Conservation (phyloP, 2,888 invertebrate species). For the Fragum whitleyi region DNA sequence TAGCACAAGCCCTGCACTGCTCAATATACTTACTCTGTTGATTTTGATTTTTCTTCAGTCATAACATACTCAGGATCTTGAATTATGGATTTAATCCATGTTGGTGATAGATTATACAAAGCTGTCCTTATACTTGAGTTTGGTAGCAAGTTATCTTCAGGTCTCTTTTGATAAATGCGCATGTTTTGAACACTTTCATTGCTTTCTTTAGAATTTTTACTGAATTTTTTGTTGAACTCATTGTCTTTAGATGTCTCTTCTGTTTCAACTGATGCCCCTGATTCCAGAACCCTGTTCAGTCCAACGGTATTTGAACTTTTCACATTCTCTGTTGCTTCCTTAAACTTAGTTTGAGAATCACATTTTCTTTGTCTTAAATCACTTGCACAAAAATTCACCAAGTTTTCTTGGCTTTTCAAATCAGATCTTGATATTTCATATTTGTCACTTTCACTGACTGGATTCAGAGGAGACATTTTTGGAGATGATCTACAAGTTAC, state of each 20-base stretch:
- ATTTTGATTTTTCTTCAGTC: conserved; percentile 40
- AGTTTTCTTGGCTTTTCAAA: neutral
- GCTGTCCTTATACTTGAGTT: conserved; percentile 42
- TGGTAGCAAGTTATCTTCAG: conserved; percentile 38
- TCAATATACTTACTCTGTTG: conserved; percentile 22
- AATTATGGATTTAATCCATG: conserved; percentile 65
- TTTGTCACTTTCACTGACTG: neutral
- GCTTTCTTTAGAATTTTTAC: neutral
- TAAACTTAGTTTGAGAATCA: conserved; percentile 14
- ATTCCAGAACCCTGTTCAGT: too few relatives aligned
- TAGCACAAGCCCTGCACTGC: too few relatives aligned
- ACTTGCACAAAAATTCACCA: neutral
- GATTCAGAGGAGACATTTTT: conserved; percentile 10
- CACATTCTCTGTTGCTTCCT: neutral
- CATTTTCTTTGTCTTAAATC: neutral
- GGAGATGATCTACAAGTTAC: neutral
- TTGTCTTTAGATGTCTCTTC: neutral
- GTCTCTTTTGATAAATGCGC: conserved; percentile 46
- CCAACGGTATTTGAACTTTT: neutral
- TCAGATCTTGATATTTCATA: conserved; percentile 5
- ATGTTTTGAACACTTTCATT: conserved; percentile 16
- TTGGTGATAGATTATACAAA: conserved; percentile 51
- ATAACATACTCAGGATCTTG: conserved; percentile 67
- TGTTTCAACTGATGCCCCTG: too few relatives aligned
- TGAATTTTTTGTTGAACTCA: neutral